Evolutionary conservation across 2,113 vertebrate species (phyloP).

Genomic region (Crotalus helleri): DNA sequence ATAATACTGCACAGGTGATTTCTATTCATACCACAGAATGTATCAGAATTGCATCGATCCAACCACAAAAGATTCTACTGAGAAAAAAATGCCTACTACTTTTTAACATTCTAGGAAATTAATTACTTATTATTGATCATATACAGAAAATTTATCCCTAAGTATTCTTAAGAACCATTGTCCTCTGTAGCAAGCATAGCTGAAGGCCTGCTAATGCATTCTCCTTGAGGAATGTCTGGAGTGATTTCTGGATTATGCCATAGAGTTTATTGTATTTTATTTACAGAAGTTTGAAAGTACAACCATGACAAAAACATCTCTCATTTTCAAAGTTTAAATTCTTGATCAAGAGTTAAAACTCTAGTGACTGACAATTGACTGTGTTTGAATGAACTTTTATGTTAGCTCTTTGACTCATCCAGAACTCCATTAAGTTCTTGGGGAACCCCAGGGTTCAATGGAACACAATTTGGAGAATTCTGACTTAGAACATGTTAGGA

Average conservation of each 20-base stretch:
- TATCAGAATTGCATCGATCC: not conserved
- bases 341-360: not conserved
- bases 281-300: not conserved
- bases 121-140: not conserved
- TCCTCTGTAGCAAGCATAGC: not conserved
- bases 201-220: not conserved
- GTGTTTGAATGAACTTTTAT: not conserved
- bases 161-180: not conserved
- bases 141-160: not conserved
- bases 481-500: not conserved
- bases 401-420: not conserved
- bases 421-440: not conserved
- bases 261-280: not conserved
- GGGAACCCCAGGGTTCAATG: not conserved
- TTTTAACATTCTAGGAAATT: not conserved
- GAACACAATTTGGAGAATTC: not conserved
- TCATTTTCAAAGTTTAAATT: not conserved
- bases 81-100: not conserved
- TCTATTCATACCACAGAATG: not conserved
- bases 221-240: not conserved
- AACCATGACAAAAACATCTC: not conserved
- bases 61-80: not conserved
- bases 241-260: not conserved
- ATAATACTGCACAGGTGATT: not conserved
- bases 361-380: not conserved